phyloP scores from a whole-genome alignment of 2,797 vertebrate genomes.

The Malacoraja senta region DNA sequence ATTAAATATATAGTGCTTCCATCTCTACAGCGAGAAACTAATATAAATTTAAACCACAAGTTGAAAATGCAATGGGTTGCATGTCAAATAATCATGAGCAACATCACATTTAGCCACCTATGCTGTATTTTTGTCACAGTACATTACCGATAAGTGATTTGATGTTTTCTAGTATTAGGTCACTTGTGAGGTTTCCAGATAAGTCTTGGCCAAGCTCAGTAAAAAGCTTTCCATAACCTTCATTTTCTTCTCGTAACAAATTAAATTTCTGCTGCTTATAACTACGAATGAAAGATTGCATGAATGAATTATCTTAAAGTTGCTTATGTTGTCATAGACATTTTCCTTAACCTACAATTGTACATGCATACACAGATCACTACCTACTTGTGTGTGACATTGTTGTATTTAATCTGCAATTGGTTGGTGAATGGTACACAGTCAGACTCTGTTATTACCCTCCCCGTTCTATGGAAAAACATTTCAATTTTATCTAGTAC shows the following conservation, averaged over 20 bases:
- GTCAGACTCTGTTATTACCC: background rate
- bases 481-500: background rate
- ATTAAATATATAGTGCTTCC: background rate
- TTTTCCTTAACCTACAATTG: background rate
- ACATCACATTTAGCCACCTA: background rate
- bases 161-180: constrained; percentile 91
- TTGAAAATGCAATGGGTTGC: background rate
- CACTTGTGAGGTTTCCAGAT: constrained; percentile 86
- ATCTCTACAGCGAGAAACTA: background rate
- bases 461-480: background rate
- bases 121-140: background rate
- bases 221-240: constrained; percentile 95
- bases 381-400: background rate
- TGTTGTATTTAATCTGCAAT: background rate
- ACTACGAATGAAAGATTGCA: constrained; percentile 52
- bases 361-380: background rate
- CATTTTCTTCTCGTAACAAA: constrained; percentile 92
- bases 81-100: background rate
- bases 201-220: constrained; percentile 95
- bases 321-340: background rate
- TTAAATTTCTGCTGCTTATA: constrained; percentile 99
- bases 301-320: background rate
- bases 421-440: background rate
- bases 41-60: background rate
- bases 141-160: constrained; percentile 94